Evolutionary conservation across 1,140 invertebrate species (phyloP).

Genomic region (Sminthurides bifidus): DNA sequence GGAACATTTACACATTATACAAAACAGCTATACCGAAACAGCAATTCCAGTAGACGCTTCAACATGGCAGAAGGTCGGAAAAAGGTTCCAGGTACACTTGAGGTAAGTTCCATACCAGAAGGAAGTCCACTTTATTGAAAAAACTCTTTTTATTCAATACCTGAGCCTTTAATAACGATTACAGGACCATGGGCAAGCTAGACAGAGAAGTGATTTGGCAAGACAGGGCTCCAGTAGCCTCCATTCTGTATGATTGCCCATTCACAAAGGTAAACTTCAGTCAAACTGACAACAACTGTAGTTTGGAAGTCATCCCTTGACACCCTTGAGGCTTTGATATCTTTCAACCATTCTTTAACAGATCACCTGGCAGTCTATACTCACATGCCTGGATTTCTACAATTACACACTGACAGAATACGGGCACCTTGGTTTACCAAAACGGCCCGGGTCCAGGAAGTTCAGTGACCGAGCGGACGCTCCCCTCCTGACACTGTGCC

Average conservation of each 20-base stretch:
- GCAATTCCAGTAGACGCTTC: slow-evolving; percentile 38
- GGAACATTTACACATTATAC: slow-evolving; percentile 59
- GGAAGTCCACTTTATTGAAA: background rate
- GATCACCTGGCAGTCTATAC: slow-evolving; percentile 40
- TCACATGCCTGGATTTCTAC: slow-evolving; percentile 48
- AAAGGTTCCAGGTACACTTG: slow-evolving; percentile 21
- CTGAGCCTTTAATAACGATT: background rate
- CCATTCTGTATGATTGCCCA: slow-evolving; percentile 53
- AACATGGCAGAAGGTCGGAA: slow-evolving; percentile 11
- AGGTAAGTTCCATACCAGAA: slow-evolving; percentile 6
- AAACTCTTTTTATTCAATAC: background rate
- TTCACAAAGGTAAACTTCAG: slow-evolving; percentile 45
- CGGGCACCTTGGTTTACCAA: slow-evolving; percentile 51
- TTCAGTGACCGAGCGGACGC: slow-evolving; percentile 55
- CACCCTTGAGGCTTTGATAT: slow-evolving; percentile 32
- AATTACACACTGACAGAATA: slow-evolving; percentile 44
- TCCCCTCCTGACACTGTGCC: slow-evolving; percentile 46
- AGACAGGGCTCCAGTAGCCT: slow-evolving; percentile 50
- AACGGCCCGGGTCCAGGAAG: slow-evolving; percentile 45
- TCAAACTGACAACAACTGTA: no score
- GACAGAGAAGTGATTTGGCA: slow-evolving; percentile 43
- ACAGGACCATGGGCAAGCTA: slow-evolving; percentile 33
- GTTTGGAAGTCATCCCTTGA: slow-evolving; percentile 33
- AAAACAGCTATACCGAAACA: slow-evolving; percentile 51
- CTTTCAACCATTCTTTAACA: slow-evolving; percentile 31